These are phyloP conservation scores for Anoplophora glabripennis DNA, from an alignment of 1,140 invertebrate species.

Conservation along the genomic window DNA sequence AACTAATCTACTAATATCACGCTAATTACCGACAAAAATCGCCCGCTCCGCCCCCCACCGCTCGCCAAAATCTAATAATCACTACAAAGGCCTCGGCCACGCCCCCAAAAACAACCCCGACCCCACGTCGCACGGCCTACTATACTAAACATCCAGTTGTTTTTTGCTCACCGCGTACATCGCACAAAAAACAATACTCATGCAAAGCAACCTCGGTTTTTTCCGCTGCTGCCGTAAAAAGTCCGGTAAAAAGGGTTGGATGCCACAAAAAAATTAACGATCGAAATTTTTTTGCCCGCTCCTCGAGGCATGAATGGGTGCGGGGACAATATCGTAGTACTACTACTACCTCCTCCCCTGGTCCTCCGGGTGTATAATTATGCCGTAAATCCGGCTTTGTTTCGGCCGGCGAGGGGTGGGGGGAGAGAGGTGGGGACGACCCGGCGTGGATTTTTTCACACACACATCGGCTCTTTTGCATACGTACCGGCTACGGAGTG, in stretches of 20 bases:
- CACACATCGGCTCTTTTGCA: slow-evolving; percentile 23
- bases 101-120: no score
- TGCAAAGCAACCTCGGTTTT: slow-evolving; percentile 19
- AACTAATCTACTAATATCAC: no score
- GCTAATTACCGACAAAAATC: no score
- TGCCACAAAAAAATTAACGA: slow-evolving; percentile 27
- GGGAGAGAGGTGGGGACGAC: slow-evolving; percentile 3
- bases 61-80: no score
- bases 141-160: background rate
- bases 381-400: background rate
- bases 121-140: no score
- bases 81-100: no score
- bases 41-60: no score
- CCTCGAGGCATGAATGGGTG: background rate
- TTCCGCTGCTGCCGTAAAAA: slow-evolving; percentile 18
- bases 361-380: slow-evolving; percentile 8
- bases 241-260: slow-evolving; percentile 17
- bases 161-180: slow-evolving; percentile 4
- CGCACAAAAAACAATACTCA: slow-evolving; percentile 18
- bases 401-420: background rate
- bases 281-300: slow-evolving; percentile 22
- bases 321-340: no score
- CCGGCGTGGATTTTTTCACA: slow-evolving; percentile 23
- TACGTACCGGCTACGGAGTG: slow-evolving; percentile 1
- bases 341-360: background rate